These are phyloP conservation scores for Coelopa pilipes DNA, from an alignment of 2,888 invertebrate species.

Conservation along the genomic window DNA sequence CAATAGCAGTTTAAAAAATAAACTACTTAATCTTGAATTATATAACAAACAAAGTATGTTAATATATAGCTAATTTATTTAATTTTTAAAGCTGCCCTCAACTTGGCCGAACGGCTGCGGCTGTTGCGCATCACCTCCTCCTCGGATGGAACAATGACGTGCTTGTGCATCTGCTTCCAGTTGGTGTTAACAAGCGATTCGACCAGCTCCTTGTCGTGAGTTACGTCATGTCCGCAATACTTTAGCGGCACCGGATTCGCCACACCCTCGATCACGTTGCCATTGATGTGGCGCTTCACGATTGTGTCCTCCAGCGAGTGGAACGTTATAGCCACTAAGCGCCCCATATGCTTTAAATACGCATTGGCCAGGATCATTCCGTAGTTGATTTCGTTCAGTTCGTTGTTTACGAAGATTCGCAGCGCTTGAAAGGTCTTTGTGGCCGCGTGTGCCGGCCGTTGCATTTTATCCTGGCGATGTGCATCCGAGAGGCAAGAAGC, in stretches of 20 bases:
- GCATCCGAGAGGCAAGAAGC: slow-evolving; percentile 72
- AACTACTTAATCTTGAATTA: too few relatives aligned
- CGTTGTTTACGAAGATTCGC: slow-evolving; percentile 95
- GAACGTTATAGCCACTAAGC: slow-evolving; percentile 85
- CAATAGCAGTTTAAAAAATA: too few relatives aligned
- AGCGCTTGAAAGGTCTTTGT: slow-evolving; percentile 94
- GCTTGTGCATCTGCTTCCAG: slow-evolving; percentile 85
- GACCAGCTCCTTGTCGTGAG: slow-evolving; percentile 72
- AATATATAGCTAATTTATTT: slow-evolving; percentile 51
- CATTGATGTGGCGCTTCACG: slow-evolving; percentile 87
- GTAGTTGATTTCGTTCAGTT: slow-evolving; percentile 93
- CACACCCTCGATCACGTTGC: slow-evolving; percentile 78
- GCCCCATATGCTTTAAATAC: slow-evolving; percentile 82
- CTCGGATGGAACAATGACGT: slow-evolving; percentile 78
- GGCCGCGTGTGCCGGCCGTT: slow-evolving; percentile 81
- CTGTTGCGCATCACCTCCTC: slow-evolving; percentile 84
- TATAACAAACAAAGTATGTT: too few relatives aligned
- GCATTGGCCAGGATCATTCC: slow-evolving; percentile 82
- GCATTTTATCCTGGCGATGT: slow-evolving; percentile 76
- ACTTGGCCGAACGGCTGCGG: slow-evolving; percentile 87
- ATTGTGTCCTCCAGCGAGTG: slow-evolving; percentile 95
- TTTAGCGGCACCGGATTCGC: slow-evolving; percentile 79
- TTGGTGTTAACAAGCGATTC: slow-evolving; percentile 72
- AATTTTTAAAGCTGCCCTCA: slow-evolving; percentile 84
- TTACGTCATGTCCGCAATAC: slow-evolving; percentile 74